These are phyloP conservation scores for Pentalonia nigronervosa DNA, from an alignment of 1,140 invertebrate genomes.

Conservation along the genomic window DNA sequence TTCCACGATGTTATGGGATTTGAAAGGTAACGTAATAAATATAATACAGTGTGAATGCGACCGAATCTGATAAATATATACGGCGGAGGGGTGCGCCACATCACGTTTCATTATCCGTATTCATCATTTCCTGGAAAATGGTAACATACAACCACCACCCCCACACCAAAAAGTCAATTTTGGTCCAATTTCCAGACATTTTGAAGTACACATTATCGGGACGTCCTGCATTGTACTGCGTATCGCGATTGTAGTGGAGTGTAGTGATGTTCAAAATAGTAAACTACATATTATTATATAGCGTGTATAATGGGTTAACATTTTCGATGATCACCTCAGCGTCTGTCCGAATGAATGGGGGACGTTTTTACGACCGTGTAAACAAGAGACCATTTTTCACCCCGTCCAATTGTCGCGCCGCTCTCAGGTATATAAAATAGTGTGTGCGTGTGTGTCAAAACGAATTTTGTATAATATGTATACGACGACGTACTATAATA, in stretches of 20 bases:
- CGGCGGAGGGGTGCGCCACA: neutral
- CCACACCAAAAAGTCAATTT: neutral
- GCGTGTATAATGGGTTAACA: neutral
- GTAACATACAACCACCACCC: neutral
- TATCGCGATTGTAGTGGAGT: neutral
- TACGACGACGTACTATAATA: neutral
- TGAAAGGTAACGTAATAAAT: neutral
- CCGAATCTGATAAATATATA: neutral
- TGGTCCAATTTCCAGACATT: neutral
- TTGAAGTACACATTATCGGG: neutral
- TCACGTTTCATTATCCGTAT: neutral
- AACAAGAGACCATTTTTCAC: conserved; percentile 27
- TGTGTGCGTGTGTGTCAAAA: neutral
- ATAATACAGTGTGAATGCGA: neutral
- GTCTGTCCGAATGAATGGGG: neutral
- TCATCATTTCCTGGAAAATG: neutral
- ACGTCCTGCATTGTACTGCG: neutral
- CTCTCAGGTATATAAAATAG: neutral
- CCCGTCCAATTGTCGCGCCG: neutral
- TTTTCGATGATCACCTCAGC: neutral
- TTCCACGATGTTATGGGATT: neutral
- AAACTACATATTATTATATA: neutral
- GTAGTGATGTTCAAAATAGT: neutral
- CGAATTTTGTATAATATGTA: neutral
- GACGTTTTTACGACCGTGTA: neutral